Evolutionary conservation across 2,888 invertebrate genomes (phyloP).

Genomic region (Thelaira solivaga): DNA sequence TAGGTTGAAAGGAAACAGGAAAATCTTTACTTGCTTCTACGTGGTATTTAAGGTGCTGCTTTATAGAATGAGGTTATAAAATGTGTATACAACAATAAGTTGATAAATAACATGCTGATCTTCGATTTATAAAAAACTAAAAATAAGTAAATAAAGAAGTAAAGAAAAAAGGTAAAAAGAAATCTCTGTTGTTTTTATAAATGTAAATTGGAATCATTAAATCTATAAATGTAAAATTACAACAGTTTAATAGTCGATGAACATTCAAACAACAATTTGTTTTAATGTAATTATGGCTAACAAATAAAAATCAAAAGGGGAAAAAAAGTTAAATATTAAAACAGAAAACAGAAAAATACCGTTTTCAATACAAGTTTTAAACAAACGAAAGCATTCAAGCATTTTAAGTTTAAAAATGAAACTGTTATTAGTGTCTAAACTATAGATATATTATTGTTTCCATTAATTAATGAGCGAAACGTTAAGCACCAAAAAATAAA

Average conservation of each 20-base stretch:
- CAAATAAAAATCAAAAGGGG: neutral
- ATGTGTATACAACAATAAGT: conserved; percentile 2
- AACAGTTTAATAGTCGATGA: conserved; percentile 27
- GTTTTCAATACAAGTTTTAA: neutral
- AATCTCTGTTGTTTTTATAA: conserved; percentile 8
- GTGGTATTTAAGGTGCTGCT: conserved; percentile 4
- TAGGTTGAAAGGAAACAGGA: neutral
- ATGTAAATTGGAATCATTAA: neutral
- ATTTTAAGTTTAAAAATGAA: neutral
- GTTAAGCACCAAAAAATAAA: no score
- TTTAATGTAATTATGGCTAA: conserved; percentile 21
- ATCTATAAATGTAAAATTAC: neutral
- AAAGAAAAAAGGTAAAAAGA: neutral
- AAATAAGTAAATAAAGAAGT: neutral
- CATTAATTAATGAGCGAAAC: neutral
- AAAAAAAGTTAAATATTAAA: neutral
- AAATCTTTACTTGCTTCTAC: conserved; percentile 24
- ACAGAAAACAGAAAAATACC: neutral
- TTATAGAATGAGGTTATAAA: conserved; percentile 11
- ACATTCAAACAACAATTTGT: conserved; percentile 58
- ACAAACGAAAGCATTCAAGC: conserved; percentile 11
- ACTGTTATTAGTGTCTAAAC: neutral
- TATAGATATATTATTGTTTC: neutral
- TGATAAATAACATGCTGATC: conserved; percentile 16
- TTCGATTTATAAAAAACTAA: neutral